phyloP scores from a whole-genome alignment of 2,888 invertebrate genomes.

The Drosophila lutescens region DNA sequence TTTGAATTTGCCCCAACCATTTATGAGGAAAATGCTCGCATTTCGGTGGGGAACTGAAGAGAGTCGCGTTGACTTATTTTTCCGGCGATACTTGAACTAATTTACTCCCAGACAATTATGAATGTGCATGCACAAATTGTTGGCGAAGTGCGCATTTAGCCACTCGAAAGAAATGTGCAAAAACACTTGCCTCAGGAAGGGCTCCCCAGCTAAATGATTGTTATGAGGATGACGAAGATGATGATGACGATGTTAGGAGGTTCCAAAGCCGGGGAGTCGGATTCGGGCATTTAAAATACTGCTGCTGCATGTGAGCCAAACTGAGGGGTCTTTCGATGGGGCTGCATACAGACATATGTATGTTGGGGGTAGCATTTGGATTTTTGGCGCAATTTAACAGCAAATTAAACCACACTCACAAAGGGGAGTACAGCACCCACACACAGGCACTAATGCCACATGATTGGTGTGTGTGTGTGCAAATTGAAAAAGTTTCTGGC shows the following conservation, averaged over 20 bases:
- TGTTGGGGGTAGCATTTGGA: conserved; percentile 59
- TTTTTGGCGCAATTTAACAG: conserved; percentile 75
- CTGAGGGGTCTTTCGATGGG: conserved; percentile 3
- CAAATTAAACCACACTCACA: conserved; percentile 67
- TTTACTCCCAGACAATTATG: conserved; percentile 57
- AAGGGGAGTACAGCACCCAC: conserved; percentile 1
- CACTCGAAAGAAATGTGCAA: conserved; percentile 43
- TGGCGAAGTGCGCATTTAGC: conserved; percentile 42
- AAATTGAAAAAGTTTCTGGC: conserved; percentile 76
- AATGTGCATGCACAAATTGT: conserved; percentile 52
- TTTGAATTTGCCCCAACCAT: neutral
- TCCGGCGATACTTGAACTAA: conserved; percentile 45
- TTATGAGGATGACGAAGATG: conserved; percentile 1
- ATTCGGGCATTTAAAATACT: conserved; percentile 9
- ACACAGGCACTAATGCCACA: conserved; percentile 50
- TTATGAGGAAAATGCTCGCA: conserved; percentile 3
- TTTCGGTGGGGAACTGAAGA: neutral
- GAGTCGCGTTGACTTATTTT: conserved; percentile 13
- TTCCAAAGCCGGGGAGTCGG: conserved; percentile 4
- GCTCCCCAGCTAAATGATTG: conserved; percentile 8
- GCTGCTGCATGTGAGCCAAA: conserved; percentile 4
- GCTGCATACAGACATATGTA: conserved; percentile 7
- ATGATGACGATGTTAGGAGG: conserved; percentile 21
- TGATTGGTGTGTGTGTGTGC: conserved; percentile 50
- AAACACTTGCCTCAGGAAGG: conserved; percentile 22